phyloP scores from a whole-genome alignment of 2,888 invertebrate genomes.

The Lasioglossum pauxillum region DNA sequence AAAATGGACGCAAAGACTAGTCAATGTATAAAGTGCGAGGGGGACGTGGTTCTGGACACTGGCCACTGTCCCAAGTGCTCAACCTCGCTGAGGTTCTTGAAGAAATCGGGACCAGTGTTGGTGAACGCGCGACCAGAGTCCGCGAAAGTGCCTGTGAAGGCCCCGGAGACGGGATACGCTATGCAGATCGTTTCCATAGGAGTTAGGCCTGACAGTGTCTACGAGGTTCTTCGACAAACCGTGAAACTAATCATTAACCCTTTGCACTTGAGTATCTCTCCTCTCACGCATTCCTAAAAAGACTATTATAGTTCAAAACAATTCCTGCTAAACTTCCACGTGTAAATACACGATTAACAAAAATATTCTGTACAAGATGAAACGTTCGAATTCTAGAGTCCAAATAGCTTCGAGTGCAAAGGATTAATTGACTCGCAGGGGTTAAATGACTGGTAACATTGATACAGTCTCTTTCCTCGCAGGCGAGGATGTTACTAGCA shows the following conservation, averaged over 20 bases:
- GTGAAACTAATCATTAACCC: neutral
- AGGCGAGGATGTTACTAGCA: slow-evolving; percentile 70
- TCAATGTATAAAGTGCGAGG: slow-evolving; percentile 24
- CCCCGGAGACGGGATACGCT: slow-evolving; percentile 56
- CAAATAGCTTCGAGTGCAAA: neutral
- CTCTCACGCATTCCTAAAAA: neutral
- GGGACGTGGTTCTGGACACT: slow-evolving; percentile 12
- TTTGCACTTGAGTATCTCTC: neutral
- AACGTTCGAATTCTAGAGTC: neutral
- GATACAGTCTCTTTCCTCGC: neutral
- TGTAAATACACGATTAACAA: neutral
- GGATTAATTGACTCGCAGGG: neutral
- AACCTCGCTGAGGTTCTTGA: neutral
- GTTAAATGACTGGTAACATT: neutral
- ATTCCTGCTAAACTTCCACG: neutral
- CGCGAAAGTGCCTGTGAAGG: slow-evolving; percentile 40
- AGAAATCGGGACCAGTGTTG: neutral
- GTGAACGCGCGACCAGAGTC: slow-evolving; percentile 12
- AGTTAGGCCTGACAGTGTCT: slow-evolving; percentile 67
- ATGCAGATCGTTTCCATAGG: slow-evolving; percentile 72
- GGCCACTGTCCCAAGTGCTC: slow-evolving; percentile 34
- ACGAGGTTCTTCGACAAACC: slow-evolving; percentile 64
- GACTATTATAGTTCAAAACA: neutral
- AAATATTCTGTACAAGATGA: neutral
- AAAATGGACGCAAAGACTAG: slow-evolving; percentile 38